A percentile compares a stretch with the other conserved stretches of the same genome.
These are phyloP conservation scores for Rhinoptilus africanus DNA, from an alignment of 2,113 vertebrate species.

Conservation along the genomic window DNA sequence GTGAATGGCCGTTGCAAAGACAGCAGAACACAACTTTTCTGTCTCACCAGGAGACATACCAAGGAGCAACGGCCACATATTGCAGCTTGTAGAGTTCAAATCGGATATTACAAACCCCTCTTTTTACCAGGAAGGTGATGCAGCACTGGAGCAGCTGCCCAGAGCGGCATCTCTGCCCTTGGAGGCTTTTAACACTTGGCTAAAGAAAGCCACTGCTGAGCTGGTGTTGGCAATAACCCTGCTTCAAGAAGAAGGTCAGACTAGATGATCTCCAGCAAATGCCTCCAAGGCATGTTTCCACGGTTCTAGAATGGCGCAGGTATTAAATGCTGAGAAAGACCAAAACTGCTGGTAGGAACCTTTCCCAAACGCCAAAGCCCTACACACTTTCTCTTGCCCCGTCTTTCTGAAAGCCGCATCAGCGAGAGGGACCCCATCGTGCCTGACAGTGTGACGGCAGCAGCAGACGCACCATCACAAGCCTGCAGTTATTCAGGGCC, in stretches of 20 bases:
- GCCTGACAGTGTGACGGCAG: neutral
- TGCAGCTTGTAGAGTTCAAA: neutral
- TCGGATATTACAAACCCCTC: fast-evolving
- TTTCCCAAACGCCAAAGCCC: neutral
- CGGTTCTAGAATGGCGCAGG: neutral
- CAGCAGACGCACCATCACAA: neutral
- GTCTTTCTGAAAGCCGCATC: neutral
- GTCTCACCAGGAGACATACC: neutral
- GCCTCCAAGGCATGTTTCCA: neutral
- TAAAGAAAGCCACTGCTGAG: neutral
- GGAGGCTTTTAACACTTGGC: neutral
- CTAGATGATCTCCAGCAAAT: neutral
- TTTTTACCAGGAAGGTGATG: neutral
- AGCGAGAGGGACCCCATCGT: neutral
- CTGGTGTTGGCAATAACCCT: neutral
- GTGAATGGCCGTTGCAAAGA: neutral
- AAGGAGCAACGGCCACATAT: neutral
- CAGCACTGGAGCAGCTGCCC: neutral
- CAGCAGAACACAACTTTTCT: neutral
- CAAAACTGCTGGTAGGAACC: neutral
- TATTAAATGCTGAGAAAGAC: neutral
- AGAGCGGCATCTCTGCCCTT: neutral
- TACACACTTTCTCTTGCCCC: neutral
- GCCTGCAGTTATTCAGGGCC: neutral
- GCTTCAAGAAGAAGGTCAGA: neutral